A percentile compares a stretch with the other conserved stretches of the same genome.
These are phyloP conservation scores for Gymnocypris eckloni DNA, from an alignment of 2,797 vertebrate genomes.

Conservation along the genomic window DNA sequence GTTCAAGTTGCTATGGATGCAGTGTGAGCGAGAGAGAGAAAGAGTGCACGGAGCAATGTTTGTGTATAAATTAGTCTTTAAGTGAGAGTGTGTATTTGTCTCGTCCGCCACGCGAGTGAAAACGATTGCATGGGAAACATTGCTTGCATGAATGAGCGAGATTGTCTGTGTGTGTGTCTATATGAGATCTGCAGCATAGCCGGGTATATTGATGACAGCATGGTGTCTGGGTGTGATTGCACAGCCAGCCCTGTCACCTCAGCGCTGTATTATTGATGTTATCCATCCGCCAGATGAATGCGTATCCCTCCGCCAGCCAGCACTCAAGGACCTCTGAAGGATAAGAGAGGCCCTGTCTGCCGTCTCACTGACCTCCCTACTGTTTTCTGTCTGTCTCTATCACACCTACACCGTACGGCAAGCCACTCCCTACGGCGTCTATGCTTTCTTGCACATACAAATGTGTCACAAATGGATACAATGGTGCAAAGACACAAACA, in stretches of 20 bases:
- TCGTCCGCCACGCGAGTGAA: conserved; percentile 48
- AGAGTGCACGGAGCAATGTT: conserved; percentile 59
- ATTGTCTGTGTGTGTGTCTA: conserved; percentile 63
- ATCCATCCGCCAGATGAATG: conserved; percentile 85
- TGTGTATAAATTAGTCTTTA: conserved; percentile 63
- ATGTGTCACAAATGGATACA: conserved; percentile 48
- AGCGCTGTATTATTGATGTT: conserved; percentile 83
- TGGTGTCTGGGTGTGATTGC: conserved; percentile 81
- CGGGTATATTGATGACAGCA: conserved; percentile 81
- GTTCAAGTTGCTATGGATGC: conserved; percentile 66
- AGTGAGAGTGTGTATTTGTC: conserved; percentile 61
- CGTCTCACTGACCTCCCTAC: conserved; percentile 67
- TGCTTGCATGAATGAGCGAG: conserved; percentile 56
- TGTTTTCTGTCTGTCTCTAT: conserved; percentile 65
- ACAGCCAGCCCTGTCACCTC: conserved; percentile 77
- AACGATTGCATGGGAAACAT: conserved; percentile 53
- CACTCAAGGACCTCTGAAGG: conserved; percentile 84
- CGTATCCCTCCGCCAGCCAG: conserved; percentile 79
- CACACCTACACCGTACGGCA: neutral
- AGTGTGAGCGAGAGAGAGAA: conserved; percentile 54
- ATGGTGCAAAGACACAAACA: conserved; percentile 31
- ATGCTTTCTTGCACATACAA: conserved; percentile 67
- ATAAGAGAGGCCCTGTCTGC: conserved; percentile 75
- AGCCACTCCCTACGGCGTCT: neutral
- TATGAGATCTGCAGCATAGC: conserved; percentile 45